These are phyloP conservation scores for Pao palembangensis DNA, from an alignment of 2,113 vertebrate genomes.

Conservation along the genomic window DNA sequence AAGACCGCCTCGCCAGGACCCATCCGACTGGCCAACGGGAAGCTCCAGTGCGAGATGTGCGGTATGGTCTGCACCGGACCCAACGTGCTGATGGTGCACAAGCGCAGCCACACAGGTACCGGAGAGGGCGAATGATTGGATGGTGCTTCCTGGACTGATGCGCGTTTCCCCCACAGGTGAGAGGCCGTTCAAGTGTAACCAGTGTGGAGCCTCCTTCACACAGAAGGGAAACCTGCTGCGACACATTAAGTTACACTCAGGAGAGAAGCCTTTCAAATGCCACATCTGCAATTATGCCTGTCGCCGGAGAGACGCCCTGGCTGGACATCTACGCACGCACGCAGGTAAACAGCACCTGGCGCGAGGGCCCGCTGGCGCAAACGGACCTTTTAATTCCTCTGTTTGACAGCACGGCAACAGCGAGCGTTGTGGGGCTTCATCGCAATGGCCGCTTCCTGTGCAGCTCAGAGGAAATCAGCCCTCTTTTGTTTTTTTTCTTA, in stretches of 20 bases:
- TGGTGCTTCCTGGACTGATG: constrained; percentile 1
- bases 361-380: background rate
- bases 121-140: background rate
- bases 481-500: constrained; percentile 1
- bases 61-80: constrained; percentile 97
- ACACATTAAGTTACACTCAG: constrained; percentile 95
- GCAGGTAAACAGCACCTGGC: constrained; percentile 74
- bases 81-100: constrained; percentile 98
- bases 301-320: constrained; percentile 88
- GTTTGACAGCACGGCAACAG: background rate
- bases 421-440: constrained; percentile 13
- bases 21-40: constrained; percentile 90
- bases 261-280: constrained; percentile 97
- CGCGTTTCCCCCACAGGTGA: constrained; percentile 74
- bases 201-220: constrained; percentile 96
- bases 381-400: background rate
- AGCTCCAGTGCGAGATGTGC: constrained; percentile 93
- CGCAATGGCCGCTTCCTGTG: constrained; percentile 36
- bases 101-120: constrained; percentile 93
- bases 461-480: constrained; percentile 50
- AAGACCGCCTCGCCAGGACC: constrained; percentile 85
- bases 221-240: constrained; percentile 97
- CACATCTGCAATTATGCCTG: constrained; percentile 94
- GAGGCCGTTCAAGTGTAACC: constrained; percentile 93
- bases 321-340: constrained; percentile 93